Percentiles rank a stretch among this genome's conserved stretches.
These are phyloP conservation scores for Cyanistes caeruleus DNA, from an alignment of 2,113 vertebrate species.

Conservation along the genomic window DNA sequence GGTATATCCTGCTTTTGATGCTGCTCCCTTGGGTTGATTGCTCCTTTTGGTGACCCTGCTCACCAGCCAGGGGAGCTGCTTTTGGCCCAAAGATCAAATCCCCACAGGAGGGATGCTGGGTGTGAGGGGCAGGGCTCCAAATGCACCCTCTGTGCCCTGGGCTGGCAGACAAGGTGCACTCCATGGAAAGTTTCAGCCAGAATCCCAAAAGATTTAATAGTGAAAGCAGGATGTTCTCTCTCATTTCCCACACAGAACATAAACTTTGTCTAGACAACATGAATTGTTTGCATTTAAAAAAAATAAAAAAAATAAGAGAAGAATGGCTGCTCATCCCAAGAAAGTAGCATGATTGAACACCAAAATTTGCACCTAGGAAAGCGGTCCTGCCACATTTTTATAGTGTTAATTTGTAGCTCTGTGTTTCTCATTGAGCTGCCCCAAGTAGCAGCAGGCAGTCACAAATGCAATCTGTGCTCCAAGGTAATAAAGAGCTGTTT, in stretches of 20 bases:
- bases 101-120: neutral
- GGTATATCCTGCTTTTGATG: neutral
- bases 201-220: neutral
- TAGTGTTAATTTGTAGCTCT: neutral
- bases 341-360: neutral
- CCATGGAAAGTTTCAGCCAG: fast-evolving
- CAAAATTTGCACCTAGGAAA: neutral
- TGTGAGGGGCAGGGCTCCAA: too few species aligned
- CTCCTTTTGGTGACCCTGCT: neutral
- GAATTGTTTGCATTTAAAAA: neutral
- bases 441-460: neutral
- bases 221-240: neutral
- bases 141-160: neutral
- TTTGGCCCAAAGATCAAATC: neutral
- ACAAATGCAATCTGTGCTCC: neutral
- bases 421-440: neutral
- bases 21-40: too few species aligned
- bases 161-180: neutral
- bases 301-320: neutral
- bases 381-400: neutral
- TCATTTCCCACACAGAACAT: neutral
- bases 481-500: neutral
- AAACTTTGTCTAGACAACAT: neutral
- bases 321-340: neutral
- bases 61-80: neutral